A percentile compares a stretch with the other conserved stretches of the same genome.
Evolutionary conservation across 2,888 invertebrate genomes (phyloP).

Genomic region (Dendrolimus pini): DNA sequence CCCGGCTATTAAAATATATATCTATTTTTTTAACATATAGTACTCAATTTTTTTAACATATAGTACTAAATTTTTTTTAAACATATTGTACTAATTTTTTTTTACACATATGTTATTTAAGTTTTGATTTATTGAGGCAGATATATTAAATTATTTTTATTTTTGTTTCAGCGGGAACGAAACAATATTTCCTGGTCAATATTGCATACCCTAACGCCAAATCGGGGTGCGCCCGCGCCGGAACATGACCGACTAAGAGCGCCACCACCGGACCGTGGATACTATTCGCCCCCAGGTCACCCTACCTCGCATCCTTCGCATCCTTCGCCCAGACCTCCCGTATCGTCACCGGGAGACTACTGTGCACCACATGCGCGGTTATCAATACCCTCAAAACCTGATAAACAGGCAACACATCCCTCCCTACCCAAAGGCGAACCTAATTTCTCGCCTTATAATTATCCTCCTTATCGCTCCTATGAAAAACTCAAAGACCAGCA

Average conservation of each 20-base stretch:
- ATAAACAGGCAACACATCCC: constrained; percentile 47
- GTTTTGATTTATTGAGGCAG: too few species aligned
- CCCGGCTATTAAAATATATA: too few species aligned
- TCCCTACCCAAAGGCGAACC: constrained; percentile 79
- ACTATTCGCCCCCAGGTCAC: constrained; percentile 33
- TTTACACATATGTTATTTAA: too few species aligned
- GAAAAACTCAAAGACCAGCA: constrained; percentile 79
- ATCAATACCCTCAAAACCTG: constrained; percentile 46
- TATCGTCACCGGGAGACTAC: constrained; percentile 41
- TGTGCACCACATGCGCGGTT: constrained; percentile 44
- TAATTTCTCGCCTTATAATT: constrained; percentile 81
- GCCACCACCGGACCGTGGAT: constrained; percentile 34
- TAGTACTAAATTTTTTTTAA: too few species aligned
- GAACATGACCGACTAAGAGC: constrained; percentile 29
- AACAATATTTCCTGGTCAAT: constrained; percentile 72
- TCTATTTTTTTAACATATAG: too few species aligned
- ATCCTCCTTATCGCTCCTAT: constrained; percentile 78
- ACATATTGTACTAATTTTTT: too few species aligned
- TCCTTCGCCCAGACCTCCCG: constrained; percentile 29
- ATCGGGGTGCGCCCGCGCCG: constrained; percentile 38
- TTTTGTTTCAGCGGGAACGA: constrained; percentile 64
- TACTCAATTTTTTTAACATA: too few species aligned
- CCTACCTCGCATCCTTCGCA: constrained; percentile 23
- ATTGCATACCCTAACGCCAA: constrained; percentile 69
- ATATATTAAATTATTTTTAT: constrained; percentile 4